Base-by-base conservation (phyloP, 2,113 vertebrate species). In the Dolichotis patagonum region DNA sequence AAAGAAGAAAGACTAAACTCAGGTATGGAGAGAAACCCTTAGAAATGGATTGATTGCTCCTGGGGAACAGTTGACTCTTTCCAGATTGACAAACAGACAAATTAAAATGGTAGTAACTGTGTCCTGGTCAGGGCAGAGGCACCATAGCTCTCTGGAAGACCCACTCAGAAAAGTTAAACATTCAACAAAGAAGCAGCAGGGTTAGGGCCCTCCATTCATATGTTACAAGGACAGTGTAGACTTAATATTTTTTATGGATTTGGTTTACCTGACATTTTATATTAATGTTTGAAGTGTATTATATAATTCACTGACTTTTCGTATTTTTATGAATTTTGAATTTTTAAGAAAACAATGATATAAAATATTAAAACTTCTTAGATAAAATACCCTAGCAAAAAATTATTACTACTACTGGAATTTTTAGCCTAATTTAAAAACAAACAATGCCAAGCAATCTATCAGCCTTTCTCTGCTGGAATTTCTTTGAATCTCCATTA, bases 241-340 rank as follows among this genome's bases (percentile, higher is more conserved):
- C 2, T 65, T 77, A 43, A 43, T 38, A 13, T 63, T 65, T 91
- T 85, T 62, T 24, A 90, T 86, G 8, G 85, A 67, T 80, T 73
- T 81, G 56, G 41, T 84, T 96, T 65, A 26, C 2, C 60, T 92
- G 24, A 80, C 9, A 30, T 65, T 95, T 85, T 84, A 65, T 85
- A 26, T 91, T 93, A 88, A 41, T 86, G 54, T 85, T 94, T 85
- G 13, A 94, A 90, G 58, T 90, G 20, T 84, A 63, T 87, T 82
- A 95, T 20, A 88, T 77, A 41, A 81, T 86, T 88, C 9, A 75
- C 17, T 67, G 46, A 49, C 78, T 95, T 80, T 85, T 81, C 6
- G 43, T 88, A 14, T 83, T 71, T 92, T 87, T 83, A 90, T 88
- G 38, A 85, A 90, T 78, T 85, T 41, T 43, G 19, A 78, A 38